Base-by-base conservation (phyloP, 2,797 vertebrate species). In the Peromyscus nudipes region DNA sequence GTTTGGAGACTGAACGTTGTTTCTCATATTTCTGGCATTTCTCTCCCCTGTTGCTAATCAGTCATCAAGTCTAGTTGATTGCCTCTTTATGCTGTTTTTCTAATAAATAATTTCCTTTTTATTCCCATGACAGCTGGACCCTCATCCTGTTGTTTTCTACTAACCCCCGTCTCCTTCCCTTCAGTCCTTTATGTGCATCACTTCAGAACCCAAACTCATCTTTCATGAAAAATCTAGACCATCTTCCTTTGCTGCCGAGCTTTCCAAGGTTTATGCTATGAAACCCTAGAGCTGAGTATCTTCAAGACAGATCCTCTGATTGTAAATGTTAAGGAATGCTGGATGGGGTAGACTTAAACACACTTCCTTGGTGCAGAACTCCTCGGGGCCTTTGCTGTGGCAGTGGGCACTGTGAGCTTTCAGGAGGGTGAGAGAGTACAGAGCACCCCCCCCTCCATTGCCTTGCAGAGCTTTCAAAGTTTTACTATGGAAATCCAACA, bases 21-120 rank as follows among this genome's bases (percentile, higher is more conserved):
- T 97, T 94, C 95, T 96, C 92, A 94, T 96, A 82, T 60, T 95
- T 97, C 81, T 92, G 97, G 91, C 91, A 84, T 95, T 95, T 96
- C 94, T 96, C 60, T 83, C 92, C 85, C 75, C 40, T 91, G 92
- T 89, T 95, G 85, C 55, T 95, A 92, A 93, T 97, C 92, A 93
- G 94, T 96, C 97, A 89, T 96, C 96, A 92, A 40, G 77, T 96
- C 82, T 79, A 64, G 62, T 49, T 86, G 92, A 89, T 92, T 88
- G 67, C 96, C 91, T 96, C 62, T 97, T 89, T 86, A 52, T 69
- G 43, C 69, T 94, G 65, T 88, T 96, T 94, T 94, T 79, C 92
- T 89, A 91, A 94, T 97, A 87, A 97, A 93, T 91, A 81, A 86
- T 91, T 87, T 96, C 80, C 85, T 94, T 96, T 89, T 77, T 52